These are phyloP conservation scores for Phacellophora camtschatica DNA, from an alignment of 30 jellyfish, hydroid and myxozoan genomes.

Conservation along the genomic window DNA sequence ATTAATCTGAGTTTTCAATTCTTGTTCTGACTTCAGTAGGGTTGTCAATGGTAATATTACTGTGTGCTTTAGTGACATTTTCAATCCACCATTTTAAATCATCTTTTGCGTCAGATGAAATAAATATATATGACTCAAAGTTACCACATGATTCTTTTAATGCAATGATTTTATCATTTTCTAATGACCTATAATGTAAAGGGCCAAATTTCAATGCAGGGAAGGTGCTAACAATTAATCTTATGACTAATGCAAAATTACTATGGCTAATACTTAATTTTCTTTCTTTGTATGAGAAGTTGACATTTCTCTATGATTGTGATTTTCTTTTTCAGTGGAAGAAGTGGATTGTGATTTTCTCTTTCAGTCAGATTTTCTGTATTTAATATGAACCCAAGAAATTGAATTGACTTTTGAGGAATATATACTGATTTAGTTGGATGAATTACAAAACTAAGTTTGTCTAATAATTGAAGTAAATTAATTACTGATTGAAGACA, in stretches of 20 bases:
- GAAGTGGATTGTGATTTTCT: too few species aligned
- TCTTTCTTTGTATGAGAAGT: too few species aligned
- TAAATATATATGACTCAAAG: not conserved
- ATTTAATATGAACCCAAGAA: not conserved
- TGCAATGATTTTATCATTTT: slow-evolving; percentile 6
- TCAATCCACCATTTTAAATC: slow-evolving; percentile 49
- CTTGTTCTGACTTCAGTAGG: not conserved
- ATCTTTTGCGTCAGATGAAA: not conserved
- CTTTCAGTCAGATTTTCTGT: too few species aligned
- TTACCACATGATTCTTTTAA: slow-evolving; percentile 3
- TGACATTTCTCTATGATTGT: too few species aligned
- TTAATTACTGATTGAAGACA: not conserved
- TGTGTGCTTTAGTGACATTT: not conserved
- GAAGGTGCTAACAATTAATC: not conserved
- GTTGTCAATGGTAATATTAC: not conserved
- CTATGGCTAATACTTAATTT: too few species aligned
- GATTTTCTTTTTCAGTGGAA: too few species aligned
- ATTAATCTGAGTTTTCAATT: slow-evolving; percentile 28
- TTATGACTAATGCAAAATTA: not conserved
- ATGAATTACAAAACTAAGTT: not conserved
- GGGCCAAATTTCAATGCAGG: slow-evolving; percentile 47
- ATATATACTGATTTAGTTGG: not conserved
- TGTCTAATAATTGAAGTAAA: not conserved
- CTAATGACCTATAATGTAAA: slow-evolving; percentile 34
- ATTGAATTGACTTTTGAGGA: not conserved